A percentile compares a stretch with the other conserved stretches of the same genome.
Evolutionary conservation across 2,888 invertebrate species (phyloP).

Genomic region (Hypomecis punctinalis): DNA sequence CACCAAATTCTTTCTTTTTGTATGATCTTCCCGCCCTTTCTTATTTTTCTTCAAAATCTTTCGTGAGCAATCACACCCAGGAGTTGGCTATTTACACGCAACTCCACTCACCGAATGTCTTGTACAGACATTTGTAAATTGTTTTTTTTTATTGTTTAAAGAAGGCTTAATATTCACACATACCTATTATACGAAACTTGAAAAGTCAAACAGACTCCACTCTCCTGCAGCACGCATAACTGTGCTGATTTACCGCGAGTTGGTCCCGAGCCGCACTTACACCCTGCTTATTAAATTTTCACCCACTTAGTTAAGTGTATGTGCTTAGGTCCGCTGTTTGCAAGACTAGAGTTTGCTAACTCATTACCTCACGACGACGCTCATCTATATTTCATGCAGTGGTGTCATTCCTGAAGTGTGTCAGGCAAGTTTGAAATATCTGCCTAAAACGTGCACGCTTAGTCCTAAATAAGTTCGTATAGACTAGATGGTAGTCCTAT

Average conservation of each 20-base stretch:
- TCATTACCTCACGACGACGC: conserved; percentile 27
- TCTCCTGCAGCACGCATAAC: not conserved
- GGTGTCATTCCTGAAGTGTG: conserved; percentile 11
- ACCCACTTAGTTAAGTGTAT: conserved; percentile 32
- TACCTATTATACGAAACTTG: too few relatives aligned
- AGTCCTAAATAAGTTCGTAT: too few relatives aligned
- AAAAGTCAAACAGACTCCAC: not conserved
- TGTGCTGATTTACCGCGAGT: not conserved
- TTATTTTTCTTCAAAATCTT: too few relatives aligned
- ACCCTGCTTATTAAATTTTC: conserved; percentile 28
- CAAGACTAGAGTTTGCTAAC: conserved; percentile 26
- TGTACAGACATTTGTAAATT: too few relatives aligned
- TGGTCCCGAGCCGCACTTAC: conserved; percentile 2
- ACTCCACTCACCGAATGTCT: too few relatives aligned
- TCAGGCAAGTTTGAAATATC: conserved; percentile 8
- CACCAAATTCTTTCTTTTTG: too few relatives aligned
- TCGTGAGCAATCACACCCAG: too few relatives aligned
- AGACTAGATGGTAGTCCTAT: too few relatives aligned
- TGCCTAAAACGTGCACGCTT: not conserved
- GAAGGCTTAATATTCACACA: too few relatives aligned
- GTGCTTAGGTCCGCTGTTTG: conserved; percentile 30
- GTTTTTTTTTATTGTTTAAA: too few relatives aligned
- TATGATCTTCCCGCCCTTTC: too few relatives aligned
- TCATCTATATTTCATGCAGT: conserved; percentile 30
- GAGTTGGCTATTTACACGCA: too few relatives aligned